Percentiles rank a stretch among this genome's conserved stretches.
phyloP scores from a whole-genome alignment of 2,113 vertebrate species.

The Notarius quadriscutis region DNA sequence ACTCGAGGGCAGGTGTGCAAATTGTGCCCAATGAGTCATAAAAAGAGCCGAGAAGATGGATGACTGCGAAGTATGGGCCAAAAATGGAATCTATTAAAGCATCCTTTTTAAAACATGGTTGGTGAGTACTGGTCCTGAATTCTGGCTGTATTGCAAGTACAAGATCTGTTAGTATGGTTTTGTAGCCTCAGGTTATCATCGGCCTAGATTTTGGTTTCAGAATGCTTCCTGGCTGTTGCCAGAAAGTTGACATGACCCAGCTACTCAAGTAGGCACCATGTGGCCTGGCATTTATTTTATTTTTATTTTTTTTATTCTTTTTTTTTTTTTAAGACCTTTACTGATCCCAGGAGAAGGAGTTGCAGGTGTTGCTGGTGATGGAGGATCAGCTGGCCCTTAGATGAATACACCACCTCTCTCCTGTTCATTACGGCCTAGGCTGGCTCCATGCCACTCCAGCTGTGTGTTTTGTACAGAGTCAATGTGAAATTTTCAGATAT shows the following conservation, averaged over 20 bases:
- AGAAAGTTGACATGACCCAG: slow-evolving; percentile 1
- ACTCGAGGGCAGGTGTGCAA: slow-evolving; percentile 3
- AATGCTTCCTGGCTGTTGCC: neutral
- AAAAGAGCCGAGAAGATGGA: slow-evolving; percentile 33
- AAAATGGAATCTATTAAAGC: neutral
- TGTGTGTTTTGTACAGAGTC: neutral
- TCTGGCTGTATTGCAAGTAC: neutral
- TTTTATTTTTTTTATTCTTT: too few relatives aligned
- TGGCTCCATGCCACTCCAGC: neutral
- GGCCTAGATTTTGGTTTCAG: neutral
- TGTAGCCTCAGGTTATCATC: slow-evolving; percentile 5
- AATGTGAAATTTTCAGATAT: neutral
- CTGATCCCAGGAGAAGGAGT: slow-evolving; percentile 5
- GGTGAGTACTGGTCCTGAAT: neutral
- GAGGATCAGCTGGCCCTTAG: slow-evolving; percentile 11
- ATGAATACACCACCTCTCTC: neutral
- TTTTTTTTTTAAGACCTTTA: neutral
- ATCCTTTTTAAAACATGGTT: neutral
- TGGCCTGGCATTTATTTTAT: neutral
- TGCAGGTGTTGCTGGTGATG: neutral
- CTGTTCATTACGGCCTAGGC: neutral
- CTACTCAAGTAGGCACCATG: neutral
- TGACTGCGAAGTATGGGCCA: neutral
- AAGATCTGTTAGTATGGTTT: neutral
- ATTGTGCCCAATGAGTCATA: slow-evolving; percentile 45